Evolutionary conservation across 2,797 vertebrate species (phyloP), one percentile per base, ranked within the genome.

Genomic region (Rhinella marina): DNA sequence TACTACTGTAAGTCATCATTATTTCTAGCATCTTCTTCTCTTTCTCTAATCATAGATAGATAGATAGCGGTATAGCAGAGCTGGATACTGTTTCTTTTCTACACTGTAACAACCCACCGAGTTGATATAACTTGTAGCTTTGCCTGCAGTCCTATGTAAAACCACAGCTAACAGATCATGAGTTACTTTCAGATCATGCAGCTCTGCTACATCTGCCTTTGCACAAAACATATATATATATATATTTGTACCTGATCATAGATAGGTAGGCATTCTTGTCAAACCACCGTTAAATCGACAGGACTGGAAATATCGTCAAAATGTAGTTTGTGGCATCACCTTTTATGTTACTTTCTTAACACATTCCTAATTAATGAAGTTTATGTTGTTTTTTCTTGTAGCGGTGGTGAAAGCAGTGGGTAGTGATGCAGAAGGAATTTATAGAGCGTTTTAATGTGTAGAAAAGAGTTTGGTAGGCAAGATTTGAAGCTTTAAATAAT

Each of bases 1-100:
- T 90, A 90, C 91, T 92, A 93, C 89, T 94, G 95, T 96, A 95
- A 96, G 95, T 95, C 93, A 81, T 90, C 90, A 89, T 91, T 84
- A 72, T 72, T 41, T 59, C 50, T 77, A 16, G 13, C 41, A 19
- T 73, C 29, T 10, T 1, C 7, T 6, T 70, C 16, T 59, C 11
- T 54, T 54, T 54, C 52, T 54, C 9, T 54, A 54, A 54, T 54
- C 0, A 11, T 11, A 9, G 13, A 11, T 54, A 13, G 52, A 54
- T 54, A 54, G 52, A 54, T n/a, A n/a, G n/a, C n/a, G 6, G 12
- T 62, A 10, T 66, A 14, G 13, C 2, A 32, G 23, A 32, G 66
- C 8, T 70, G 13, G 16, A 16, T 16, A 70, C 66, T 32, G 27
- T 70, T 70, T 14, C 27, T 16, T 32, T 1, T n/a, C 10, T 50